Evolutionary conservation across 1,140 invertebrate genomes (phyloP), one percentile per base, ranked within the genome.

Genomic region (Heliconius hewitsoni): DNA sequence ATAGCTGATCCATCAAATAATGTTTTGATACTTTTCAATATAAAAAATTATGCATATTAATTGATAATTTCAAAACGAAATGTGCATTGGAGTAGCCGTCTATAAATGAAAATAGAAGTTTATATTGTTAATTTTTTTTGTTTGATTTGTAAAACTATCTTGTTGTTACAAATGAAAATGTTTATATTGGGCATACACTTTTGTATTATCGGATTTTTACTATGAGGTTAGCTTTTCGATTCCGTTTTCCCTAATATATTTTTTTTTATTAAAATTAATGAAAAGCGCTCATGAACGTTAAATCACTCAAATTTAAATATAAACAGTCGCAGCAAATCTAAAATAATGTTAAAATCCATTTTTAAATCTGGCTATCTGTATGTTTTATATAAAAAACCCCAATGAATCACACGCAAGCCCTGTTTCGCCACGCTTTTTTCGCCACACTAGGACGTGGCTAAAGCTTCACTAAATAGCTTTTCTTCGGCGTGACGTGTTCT

Each of bases 371-470:
- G 23, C 55, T 78, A 72, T 57, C 46, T 60, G 37, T 50, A 23
- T 74, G 73, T 77, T 75, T 81, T 83, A 71, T 57, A 81, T 72
- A 71, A 78, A 66, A 86, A 79, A 83, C 39, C 13, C 83, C 73
- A 84, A 85, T 83, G 82, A 80, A 85, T 78, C 83, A 86, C 84
- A 87, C 86, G 87, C 87, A 85, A 81, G 81, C 74, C 71, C 37
- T 46, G 78, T 87, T 90, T 88, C 84, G 88, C 82, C 74, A 88
- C 86, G 88, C 86, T 92, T 88, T 90, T 91, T 90, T 86, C 84
- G 84, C 86, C 79, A 85, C 79, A 81, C 82, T 81, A 82, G 84
- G 82, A 80, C 39, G 73, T 80, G 70, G 37, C 50, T 77, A 71
- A 81, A 77, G 73, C 66, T 52, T 57, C 60, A n/a, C 60, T 75